Conservation (phyloP, 2,888 invertebrate species). For the Tenthredo mesomela region DNA sequence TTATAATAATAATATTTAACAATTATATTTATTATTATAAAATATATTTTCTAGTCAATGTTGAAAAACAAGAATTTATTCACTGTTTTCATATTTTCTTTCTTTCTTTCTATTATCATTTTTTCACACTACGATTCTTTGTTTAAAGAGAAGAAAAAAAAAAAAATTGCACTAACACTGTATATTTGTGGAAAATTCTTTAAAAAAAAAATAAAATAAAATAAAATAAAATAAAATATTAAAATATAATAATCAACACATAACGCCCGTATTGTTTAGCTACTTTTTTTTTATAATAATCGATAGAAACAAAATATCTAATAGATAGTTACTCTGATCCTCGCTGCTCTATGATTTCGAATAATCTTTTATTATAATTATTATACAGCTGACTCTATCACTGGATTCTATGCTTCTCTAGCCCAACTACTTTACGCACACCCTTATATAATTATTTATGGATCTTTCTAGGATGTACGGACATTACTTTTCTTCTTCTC, state of each 20-base stretch:
- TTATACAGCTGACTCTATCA: conserved; percentile 5
- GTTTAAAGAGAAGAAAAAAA: background rate
- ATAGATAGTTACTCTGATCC: conserved; percentile 7
- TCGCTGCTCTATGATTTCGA: background rate
- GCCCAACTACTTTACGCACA: conserved; percentile 44
- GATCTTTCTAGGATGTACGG: conserved; percentile 20
- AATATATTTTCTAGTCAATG: background rate
- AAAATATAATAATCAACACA: background rate
- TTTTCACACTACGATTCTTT: background rate
- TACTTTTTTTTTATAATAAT: conserved; percentile 4
- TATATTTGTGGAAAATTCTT: background rate
- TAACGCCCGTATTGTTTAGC: background rate
- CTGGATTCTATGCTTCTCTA: background rate
- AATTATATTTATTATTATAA: background rate
- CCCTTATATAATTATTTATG: conserved; percentile 1
- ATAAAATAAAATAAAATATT: too few relatives aligned
- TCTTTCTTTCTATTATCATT: background rate
- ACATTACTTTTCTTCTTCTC: conserved; percentile 55
- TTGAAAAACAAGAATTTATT: conserved; percentile 18
- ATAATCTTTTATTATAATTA: background rate
- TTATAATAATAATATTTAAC: background rate
- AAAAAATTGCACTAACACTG: background rate
- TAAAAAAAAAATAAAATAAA: background rate
- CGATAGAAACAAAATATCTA: background rate
- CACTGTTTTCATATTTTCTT: background rate